Conservation (phyloP, 2,113 vertebrate genomes). For the Nanger granti region DNA sequence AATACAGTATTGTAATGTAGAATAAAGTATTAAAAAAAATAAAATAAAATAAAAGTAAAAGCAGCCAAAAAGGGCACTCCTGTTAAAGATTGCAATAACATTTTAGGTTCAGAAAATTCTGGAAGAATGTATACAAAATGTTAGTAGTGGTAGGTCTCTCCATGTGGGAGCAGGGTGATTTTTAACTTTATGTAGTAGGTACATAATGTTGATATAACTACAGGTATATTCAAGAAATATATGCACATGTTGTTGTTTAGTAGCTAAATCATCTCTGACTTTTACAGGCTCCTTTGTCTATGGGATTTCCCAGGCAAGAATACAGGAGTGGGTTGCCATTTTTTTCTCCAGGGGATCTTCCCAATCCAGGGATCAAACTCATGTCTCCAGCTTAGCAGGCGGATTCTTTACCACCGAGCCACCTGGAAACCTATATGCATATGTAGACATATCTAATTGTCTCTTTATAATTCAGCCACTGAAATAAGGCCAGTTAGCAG, state of each 20-base stretch:
- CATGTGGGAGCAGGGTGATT: background rate
- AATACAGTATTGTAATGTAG: no score
- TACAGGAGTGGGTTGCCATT: background rate
- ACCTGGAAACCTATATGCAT: background rate
- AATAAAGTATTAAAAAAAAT: no score
- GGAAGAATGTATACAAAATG: background rate
- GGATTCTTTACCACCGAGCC: background rate
- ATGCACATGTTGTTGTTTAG: background rate
- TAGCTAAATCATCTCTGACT: fast-evolving
- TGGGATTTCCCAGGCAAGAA: background rate
- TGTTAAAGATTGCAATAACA: background rate
- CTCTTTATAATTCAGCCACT: background rate
- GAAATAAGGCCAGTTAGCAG: background rate
- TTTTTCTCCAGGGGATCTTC: background rate
- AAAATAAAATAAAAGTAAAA: background rate
- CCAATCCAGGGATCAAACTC: background rate
- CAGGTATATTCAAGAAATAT: background rate
- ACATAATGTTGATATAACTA: background rate
- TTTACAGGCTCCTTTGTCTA: background rate
- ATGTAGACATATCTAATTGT: background rate
- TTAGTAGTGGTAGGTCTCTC: background rate
- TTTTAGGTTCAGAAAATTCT: background rate
- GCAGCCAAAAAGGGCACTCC: background rate
- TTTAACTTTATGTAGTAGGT: background rate
- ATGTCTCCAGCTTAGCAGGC: background rate